These are phyloP conservation scores for Silurus aristotelis DNA, from an alignment of 2,797 vertebrate species.

Conservation along the genomic window DNA sequence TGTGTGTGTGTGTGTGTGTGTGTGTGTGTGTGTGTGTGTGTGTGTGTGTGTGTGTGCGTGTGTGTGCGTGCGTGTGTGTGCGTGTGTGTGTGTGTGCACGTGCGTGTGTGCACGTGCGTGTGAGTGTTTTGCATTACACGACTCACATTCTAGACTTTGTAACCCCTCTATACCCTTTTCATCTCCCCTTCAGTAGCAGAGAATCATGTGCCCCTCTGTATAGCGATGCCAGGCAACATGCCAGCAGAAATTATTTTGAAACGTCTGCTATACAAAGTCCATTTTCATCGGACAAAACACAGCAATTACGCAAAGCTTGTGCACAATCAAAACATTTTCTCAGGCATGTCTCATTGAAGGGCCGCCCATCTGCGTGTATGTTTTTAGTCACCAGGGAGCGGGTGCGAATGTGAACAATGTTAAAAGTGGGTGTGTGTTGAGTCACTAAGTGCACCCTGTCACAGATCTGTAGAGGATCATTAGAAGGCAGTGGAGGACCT, in stretches of 20 bases:
- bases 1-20: not conserved
- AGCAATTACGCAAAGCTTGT: not conserved
- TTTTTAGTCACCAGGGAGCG: conserved; percentile 16
- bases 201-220: not conserved
- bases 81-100: not conserved
- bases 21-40: not conserved
- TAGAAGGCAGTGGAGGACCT: conserved; percentile 45
- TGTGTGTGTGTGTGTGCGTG: not conserved
- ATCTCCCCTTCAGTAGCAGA: not conserved
- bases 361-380: not conserved
- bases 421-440: conserved; percentile 34
- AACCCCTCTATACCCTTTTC: not conserved
- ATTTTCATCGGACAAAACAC: not conserved
- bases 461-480: conserved; percentile 43
- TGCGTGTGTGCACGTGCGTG: not conserved
- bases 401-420: conserved; percentile 37
- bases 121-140: not conserved
- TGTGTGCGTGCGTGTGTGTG: not conserved
- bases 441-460: conserved; percentile 51
- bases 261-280: conserved; percentile 5
- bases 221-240: not conserved
- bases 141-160: not conserved
- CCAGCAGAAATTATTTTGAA: not conserved
- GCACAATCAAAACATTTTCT: conserved; percentile 32
- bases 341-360: not conserved